Evolutionary conservation across 1,140 invertebrate species (phyloP).

Genomic region (Akabosia matsudoensis): DNA sequence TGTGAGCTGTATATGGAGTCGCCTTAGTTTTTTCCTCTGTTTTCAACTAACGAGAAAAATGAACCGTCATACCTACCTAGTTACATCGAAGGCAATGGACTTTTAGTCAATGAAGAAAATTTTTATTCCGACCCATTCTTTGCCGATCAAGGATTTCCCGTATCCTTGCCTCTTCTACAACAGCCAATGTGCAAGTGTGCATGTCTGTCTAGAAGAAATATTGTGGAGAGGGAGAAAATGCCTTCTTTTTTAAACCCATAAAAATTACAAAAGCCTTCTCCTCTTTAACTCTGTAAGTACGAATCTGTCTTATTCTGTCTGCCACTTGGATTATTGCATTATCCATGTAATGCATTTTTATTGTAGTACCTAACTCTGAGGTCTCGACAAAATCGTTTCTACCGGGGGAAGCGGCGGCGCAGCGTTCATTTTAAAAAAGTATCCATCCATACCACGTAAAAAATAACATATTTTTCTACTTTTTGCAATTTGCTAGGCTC

Average conservation of each 20-base stretch:
- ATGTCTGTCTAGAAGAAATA: neutral
- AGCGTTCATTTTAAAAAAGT: too few relatives aligned
- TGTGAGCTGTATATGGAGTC: too few relatives aligned
- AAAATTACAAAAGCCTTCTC: neutral
- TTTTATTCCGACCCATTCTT: slow-evolving; percentile 5
- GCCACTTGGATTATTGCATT: neutral
- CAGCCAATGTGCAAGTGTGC: too few relatives aligned
- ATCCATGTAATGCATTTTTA: neutral
- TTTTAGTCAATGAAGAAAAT: slow-evolving; percentile 5
- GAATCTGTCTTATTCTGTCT: neutral
- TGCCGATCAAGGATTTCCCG: slow-evolving; percentile 10
- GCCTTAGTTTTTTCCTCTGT: too few relatives aligned
- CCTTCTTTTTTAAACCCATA: neutral
- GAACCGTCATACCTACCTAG: neutral
- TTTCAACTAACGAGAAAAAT: neutral
- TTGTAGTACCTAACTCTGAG: neutral
- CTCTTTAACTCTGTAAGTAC: too few relatives aligned
- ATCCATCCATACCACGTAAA: too few relatives aligned
- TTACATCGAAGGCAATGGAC: slow-evolving; percentile 14
- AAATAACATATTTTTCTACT: too few relatives aligned
- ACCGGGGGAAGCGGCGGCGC: neutral
- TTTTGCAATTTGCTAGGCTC: too few relatives aligned
- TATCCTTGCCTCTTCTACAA: slow-evolving; percentile 15
- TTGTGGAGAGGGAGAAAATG: neutral
- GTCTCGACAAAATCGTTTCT: neutral